These are phyloP conservation scores for Limanda limanda DNA, from an alignment of 2,113 vertebrate species.

Conservation along the genomic window DNA sequence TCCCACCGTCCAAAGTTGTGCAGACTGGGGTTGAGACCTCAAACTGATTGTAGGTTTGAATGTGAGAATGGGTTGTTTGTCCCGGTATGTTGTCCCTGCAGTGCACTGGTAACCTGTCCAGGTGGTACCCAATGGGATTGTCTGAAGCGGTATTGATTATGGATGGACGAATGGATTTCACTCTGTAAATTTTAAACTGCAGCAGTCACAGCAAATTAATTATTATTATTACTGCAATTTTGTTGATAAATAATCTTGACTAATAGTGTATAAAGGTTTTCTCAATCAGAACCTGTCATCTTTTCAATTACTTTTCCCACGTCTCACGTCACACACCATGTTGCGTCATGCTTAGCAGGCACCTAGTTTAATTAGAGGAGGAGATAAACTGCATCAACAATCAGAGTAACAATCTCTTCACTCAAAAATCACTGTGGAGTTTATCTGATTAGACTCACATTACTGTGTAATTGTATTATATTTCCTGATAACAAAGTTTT, in stretches of 20 bases:
- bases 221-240: neutral
- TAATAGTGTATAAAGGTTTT: neutral
- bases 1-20: too few relatives aligned
- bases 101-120: too few relatives aligned
- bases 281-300: neutral
- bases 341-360: constrained; percentile 8
- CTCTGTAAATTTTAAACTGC: too few relatives aligned
- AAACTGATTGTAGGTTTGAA: too few relatives aligned
- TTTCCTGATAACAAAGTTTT: neutral
- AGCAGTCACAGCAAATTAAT: neutral
- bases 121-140: too few relatives aligned
- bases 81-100: too few relatives aligned
- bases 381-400: constrained; percentile 1
- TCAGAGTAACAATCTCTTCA: neutral
- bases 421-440: neutral
- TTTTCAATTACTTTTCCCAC: neutral
- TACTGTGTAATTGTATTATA: constrained; percentile 8
- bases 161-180: too few relatives aligned
- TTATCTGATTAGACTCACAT: constrained; percentile 2
- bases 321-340: neutral
- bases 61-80: too few relatives aligned
- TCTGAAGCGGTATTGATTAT: too few relatives aligned
- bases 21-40: too few relatives aligned
- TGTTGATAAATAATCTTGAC: constrained; percentile 3
- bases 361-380: constrained; percentile 13